These are phyloP conservation scores for Protaetia brevitarsis DNA, from an alignment of 1,140 invertebrate species.

Conservation along the genomic window DNA sequence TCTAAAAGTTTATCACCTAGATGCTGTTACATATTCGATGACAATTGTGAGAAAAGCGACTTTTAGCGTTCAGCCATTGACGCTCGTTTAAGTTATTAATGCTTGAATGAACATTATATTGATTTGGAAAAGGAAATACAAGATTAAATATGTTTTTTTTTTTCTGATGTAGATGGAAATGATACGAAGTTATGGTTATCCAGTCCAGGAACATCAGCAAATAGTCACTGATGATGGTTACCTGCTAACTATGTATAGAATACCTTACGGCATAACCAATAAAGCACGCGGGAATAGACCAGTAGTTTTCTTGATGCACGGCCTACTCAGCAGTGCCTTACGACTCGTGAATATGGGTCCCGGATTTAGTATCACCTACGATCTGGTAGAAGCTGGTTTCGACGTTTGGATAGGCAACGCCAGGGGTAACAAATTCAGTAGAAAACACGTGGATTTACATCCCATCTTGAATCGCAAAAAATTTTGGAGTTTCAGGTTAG, in stretches of 20 bases:
- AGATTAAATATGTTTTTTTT: background rate
- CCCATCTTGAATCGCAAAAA: constrained; percentile 1
- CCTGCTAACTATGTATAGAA: constrained; percentile 57
- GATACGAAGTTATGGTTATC: constrained; percentile 42
- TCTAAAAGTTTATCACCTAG: too few relatives aligned
- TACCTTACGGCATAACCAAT: constrained; percentile 45
- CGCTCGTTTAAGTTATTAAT: too few relatives aligned
- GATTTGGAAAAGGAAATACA: too few relatives aligned
- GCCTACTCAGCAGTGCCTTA: constrained; percentile 57
- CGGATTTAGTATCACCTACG: constrained; percentile 54
- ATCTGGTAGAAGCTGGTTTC: constrained; percentile 60
- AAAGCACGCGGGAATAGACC: constrained; percentile 32
- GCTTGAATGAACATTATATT: too few relatives aligned
- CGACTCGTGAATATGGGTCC: constrained; percentile 60
- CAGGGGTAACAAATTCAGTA: constrained; percentile 37
- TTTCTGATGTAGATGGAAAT: constrained; percentile 36
- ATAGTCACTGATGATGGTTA: constrained; percentile 59
- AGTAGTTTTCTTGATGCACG: constrained; percentile 63
- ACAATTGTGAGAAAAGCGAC: too few relatives aligned
- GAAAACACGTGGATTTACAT: constrained; percentile 19
- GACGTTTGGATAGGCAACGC: constrained; percentile 68
- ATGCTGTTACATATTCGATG: too few relatives aligned
- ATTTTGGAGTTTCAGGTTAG: constrained; percentile 49
- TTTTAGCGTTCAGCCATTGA: too few relatives aligned
- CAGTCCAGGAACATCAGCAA: constrained; percentile 43